Evolutionary conservation across 2,797 vertebrate genomes (phyloP), one percentile per base, ranked within the genome.

Genomic region (Eleutherodactylus coqui): DNA sequence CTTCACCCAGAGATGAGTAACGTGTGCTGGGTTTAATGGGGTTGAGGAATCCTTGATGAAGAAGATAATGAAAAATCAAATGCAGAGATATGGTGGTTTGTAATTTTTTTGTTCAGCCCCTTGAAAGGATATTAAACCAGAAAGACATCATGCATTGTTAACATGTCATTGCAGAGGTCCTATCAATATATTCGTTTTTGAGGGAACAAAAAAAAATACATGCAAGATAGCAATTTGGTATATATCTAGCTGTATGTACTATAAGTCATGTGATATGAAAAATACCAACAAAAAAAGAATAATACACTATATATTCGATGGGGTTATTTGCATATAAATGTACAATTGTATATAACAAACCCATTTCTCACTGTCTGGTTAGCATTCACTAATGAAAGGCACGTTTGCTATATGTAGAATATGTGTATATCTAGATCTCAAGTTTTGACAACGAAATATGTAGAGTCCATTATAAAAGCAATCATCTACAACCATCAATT

Each of bases 31-130:
- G 77, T 75, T 81, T 86, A 81, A 80, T 86, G 85, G 85, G 77
- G 85, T 82, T 86, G 85, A 86, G 79, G 85, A 86, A 86, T 82
- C 79, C 79, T 75, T 86, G 79, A 86, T 86, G 73, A 70, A 86
- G 53, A 58, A 82, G 79, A 82, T 82, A 76, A 76, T 82, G 85
- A 86, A 82, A 86, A 86, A 80, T 86, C 62, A 85, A 85, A 85
- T 79, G n/a, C 62, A 24, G 84, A 53, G 83, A 69, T 69, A 77
- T 72, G 75, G 64, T 24, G 75, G 75, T 43, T 85, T 79, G 75
- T 70, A 72, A 72, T 79, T 85, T 77, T n/a, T 69, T 53, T 45
- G 34, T 79, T 70, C 49, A 34, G 47, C 73, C 73, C 32, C 6
- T 38, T 67, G 83, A 51, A 84, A 58, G 77, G 76, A 80, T 85